Percentiles rank a stretch among this genome's conserved stretches.
phyloP scores from a whole-genome alignment of 2,113 vertebrate genomes.

The Pipra filicauda region DNA sequence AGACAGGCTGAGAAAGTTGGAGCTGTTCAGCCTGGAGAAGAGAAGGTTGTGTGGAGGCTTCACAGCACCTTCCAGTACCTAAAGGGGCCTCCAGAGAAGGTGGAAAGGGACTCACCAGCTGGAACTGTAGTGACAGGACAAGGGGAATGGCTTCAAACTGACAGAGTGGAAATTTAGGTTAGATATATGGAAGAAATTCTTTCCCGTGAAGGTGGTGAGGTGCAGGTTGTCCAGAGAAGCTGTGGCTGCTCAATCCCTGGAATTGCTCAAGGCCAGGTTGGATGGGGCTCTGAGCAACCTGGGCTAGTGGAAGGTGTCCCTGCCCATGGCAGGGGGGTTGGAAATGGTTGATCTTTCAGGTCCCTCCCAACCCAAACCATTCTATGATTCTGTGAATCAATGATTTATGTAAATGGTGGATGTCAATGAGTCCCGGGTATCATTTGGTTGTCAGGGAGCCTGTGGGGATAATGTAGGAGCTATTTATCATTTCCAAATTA shows the following conservation, averaged over 20 bases:
- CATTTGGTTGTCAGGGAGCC: neutral
- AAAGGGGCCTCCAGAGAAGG: neutral
- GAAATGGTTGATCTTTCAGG: neutral
- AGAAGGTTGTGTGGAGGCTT: neutral
- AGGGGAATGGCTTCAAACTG: neutral
- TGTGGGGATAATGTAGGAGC: neutral
- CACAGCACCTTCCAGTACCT: neutral
- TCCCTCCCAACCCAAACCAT: neutral
- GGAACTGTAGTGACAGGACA: neutral
- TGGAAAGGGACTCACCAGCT: neutral
- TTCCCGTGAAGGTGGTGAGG: rapidly evolving
- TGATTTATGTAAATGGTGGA: neutral
- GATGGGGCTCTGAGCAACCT: neutral
- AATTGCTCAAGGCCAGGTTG: rapidly evolving
- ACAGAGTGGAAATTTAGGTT: rapidly evolving
- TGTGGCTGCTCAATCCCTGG: neutral
- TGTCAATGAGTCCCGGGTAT: neutral
- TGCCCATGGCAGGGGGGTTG: neutral
- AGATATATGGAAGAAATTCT: rapidly evolving
- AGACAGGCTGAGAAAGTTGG: neutral
- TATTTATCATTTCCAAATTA: neutral
- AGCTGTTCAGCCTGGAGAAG: neutral
- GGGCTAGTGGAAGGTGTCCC: neutral
- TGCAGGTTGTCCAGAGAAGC: neutral
- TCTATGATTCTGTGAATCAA: neutral